Evolutionary conservation across 2,797 vertebrate species (phyloP), one percentile per base, ranked within the genome.

Genomic region (Vireo griseus): DNA sequence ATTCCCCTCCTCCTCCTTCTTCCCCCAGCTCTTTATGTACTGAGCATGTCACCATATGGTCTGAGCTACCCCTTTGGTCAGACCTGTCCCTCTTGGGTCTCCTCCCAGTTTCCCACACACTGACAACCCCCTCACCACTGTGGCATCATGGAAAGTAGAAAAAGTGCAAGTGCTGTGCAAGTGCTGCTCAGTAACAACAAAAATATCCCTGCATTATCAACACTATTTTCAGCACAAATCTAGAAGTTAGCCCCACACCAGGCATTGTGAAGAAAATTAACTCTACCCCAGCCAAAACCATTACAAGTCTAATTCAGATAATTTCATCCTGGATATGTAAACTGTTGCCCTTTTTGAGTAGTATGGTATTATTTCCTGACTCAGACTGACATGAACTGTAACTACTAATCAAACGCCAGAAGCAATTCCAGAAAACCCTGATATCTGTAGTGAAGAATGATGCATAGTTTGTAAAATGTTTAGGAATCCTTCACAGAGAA

Each of bases 381-480:
- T 74, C 61, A 61, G 45, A 31, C 26, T 75, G 77, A 58, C 47
- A 61, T 28, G 15, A 87, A 16, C 54, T 75, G 16, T 81, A 86
- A 25, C 15, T 15, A 54, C 39, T 77, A 55, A 86, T 84, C 42
- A 84, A 62, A 52, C 28, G 19, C 84, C 31, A 51, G 51, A 87
- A 22, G 51, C 35, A 75, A 40, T 72, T 78, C n/a, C 54, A 81
- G 66, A 72, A 88, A 76, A 35, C 10, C 29, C 29, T 47, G 76
- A 5, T 51, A 54, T n/a, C 33, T 25, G 5, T 19, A 65, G 42
- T 37, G 55, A 85, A 75, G 61, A 69, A 67, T 62, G 54, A 80
- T 50, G 37, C 35, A 66, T 33, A 72, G 29, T 67, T 80, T 57
- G 39, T 77, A 94, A 93, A 88, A 59, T 59, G 45, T 87, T 89